Evolutionary conservation across 1,140 invertebrate species (phyloP).

Genomic region (Drosophila mojavensis): DNA sequence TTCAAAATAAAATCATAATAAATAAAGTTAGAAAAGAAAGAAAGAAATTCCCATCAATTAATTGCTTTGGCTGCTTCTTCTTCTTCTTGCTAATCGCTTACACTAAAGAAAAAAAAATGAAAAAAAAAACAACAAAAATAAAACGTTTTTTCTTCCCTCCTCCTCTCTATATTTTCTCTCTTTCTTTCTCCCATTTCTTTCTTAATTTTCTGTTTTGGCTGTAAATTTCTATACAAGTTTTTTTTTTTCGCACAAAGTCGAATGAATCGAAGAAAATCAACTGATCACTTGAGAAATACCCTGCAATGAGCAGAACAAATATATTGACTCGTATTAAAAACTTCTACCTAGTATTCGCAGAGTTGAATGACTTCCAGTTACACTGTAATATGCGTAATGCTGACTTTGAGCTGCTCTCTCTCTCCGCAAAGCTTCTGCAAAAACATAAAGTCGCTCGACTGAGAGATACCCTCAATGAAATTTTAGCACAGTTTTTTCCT

Average conservation of each 20-base stretch:
- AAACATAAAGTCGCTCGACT: too few species aligned
- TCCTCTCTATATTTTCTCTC: neutral
- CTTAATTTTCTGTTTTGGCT: slow-evolving; percentile 29
- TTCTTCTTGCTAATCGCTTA: slow-evolving; percentile 26
- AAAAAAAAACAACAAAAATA: slow-evolving; percentile 12
- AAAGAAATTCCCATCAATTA: slow-evolving; percentile 81
- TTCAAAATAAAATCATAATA: slow-evolving; percentile 23
- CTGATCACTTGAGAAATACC: neutral
- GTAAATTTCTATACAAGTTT: slow-evolving; percentile 53
- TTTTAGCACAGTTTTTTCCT: too few species aligned
- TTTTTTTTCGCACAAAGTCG: slow-evolving; percentile 48
- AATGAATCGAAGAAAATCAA: neutral
- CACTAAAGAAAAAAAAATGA: slow-evolving; percentile 11
- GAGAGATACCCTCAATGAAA: too few species aligned
- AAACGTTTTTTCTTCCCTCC: neutral
- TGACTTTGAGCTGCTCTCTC: too few species aligned
- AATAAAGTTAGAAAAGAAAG: neutral
- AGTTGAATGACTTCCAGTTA: too few species aligned
- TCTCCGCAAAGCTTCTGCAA: too few species aligned
- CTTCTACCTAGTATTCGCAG: too few species aligned
- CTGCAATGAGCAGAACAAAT: neutral
- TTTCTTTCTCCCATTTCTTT: slow-evolving; percentile 3
- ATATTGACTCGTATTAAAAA: neutral
- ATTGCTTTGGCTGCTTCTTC: slow-evolving; percentile 47
- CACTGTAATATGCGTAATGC: too few species aligned